A percentile compares a stretch with the other conserved stretches of the same genome.
These are phyloP conservation scores for Loriculus beryllinus DNA, from an alignment of 2,797 vertebrate species.

Conservation along the genomic window DNA sequence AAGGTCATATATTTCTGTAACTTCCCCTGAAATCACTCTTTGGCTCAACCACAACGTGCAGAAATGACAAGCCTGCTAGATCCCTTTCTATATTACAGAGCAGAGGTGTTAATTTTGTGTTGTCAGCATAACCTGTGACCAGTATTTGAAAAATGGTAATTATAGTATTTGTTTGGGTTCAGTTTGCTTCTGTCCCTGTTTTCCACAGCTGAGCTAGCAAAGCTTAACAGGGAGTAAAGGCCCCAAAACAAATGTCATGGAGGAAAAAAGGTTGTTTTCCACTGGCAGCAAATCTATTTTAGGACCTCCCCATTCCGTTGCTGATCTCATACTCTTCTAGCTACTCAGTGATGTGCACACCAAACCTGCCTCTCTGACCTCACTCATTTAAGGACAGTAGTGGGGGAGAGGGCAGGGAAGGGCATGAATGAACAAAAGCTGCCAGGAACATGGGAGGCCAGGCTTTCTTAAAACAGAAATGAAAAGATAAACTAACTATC, in stretches of 20 bases:
- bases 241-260: not conserved
- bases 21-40: not conserved
- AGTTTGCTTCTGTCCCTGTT: not conserved
- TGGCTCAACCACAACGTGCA: not conserved
- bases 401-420: not conserved
- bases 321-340: not conserved
- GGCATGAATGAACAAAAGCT: slow-evolving; percentile 8
- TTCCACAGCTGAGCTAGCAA: not conserved
- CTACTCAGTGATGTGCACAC: not conserved
- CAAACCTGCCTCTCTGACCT: not conserved
- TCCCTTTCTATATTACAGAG: not conserved
- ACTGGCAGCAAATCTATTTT: not conserved
- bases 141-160: not conserved
- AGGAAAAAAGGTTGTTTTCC: not conserved
- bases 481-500: slow-evolving; percentile 38
- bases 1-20: not conserved
- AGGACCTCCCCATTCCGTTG: not conserved
- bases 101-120: not conserved
- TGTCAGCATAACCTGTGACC: slow-evolving; percentile 22
- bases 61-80: not conserved
- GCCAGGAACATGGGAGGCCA: not conserved
- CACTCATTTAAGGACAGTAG: not conserved
- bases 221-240: not conserved
- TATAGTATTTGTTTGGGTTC: not conserved
- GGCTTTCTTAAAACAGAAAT: slow-evolving; percentile 30